These are phyloP conservation scores for Nasua narica DNA, from an alignment of 2,797 vertebrate genomes.

Conservation along the genomic window DNA sequence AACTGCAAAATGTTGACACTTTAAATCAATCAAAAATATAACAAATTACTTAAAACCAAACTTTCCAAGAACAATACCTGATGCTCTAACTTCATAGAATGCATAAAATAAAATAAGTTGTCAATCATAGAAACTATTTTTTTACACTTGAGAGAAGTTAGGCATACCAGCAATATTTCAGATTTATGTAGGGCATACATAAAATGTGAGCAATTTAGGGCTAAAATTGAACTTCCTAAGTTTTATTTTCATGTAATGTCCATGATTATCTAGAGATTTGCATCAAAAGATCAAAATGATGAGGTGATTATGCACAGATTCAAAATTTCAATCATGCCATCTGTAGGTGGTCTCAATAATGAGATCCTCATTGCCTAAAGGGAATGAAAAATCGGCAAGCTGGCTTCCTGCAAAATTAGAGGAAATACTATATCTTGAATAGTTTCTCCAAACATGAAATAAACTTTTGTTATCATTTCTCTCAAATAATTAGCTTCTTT, in stretches of 20 bases:
- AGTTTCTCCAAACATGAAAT: conserved; percentile 19
- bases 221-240: conserved; percentile 4
- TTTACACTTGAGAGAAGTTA: background rate
- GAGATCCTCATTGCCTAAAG: conserved; percentile 41
- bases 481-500: conserved; percentile 37
- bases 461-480: background rate
- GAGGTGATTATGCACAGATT: conserved; percentile 65
- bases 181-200: background rate
- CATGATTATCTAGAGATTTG: conserved; percentile 55
- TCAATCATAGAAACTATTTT: background rate
- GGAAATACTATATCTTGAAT: background rate
- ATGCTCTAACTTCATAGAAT: background rate
- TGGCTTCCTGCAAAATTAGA: conserved; percentile 41
- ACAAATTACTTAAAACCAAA: background rate
- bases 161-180: background rate
- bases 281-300: conserved; percentile 69
- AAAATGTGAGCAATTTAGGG: background rate
- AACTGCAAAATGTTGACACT: background rate
- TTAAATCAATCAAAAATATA: background rate
- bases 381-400: conserved; percentile 25
- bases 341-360: conserved; percentile 66
- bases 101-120: background rate
- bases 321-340: conserved; percentile 64
- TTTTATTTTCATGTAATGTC: conserved; percentile 37
- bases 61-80: background rate